Evolutionary conservation across 2,888 invertebrate genomes (phyloP).

Genomic region (Nomada ferruginata): DNA sequence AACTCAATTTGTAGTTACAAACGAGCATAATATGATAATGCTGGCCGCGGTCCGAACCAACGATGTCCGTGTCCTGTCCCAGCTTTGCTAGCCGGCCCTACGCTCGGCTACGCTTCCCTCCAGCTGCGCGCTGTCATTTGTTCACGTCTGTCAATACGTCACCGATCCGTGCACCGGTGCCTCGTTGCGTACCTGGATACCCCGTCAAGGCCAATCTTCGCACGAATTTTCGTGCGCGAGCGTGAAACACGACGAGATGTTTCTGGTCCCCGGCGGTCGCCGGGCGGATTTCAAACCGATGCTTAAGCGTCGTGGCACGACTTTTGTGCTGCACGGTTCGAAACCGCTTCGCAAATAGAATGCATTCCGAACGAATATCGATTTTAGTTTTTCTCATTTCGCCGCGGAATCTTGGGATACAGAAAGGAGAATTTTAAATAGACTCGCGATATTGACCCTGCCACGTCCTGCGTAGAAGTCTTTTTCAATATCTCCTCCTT

Average conservation of each 20-base stretch:
- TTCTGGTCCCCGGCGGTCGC: background rate
- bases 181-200: conserved; percentile 44
- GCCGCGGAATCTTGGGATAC: too few relatives aligned
- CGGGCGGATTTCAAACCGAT: background rate
- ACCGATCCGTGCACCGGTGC: conserved; percentile 68
- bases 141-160: conserved; percentile 82
- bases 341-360: too few relatives aligned
- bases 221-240: conserved; percentile 46
- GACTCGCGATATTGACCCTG: too few relatives aligned
- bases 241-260: conserved; percentile 22
- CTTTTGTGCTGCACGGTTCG: too few relatives aligned
- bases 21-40: conserved; percentile 84
- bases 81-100: conserved; percentile 71
- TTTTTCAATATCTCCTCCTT: too few relatives aligned
- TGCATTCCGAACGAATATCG: too few relatives aligned
- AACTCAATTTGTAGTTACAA: conserved; percentile 84
- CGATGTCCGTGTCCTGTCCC: conserved; percentile 12
- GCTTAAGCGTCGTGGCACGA: too few relatives aligned
- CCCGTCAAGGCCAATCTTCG: conserved; percentile 48
- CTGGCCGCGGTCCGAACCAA: conserved; percentile 52
- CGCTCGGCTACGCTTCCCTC: conserved; percentile 66
- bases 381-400: too few relatives aligned
- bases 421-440: too few relatives aligned
- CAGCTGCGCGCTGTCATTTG: conserved; percentile 79
- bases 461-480: too few relatives aligned